phyloP scores from a whole-genome alignment of 1,140 invertebrate species.

The Zaprionus capensis region DNA sequence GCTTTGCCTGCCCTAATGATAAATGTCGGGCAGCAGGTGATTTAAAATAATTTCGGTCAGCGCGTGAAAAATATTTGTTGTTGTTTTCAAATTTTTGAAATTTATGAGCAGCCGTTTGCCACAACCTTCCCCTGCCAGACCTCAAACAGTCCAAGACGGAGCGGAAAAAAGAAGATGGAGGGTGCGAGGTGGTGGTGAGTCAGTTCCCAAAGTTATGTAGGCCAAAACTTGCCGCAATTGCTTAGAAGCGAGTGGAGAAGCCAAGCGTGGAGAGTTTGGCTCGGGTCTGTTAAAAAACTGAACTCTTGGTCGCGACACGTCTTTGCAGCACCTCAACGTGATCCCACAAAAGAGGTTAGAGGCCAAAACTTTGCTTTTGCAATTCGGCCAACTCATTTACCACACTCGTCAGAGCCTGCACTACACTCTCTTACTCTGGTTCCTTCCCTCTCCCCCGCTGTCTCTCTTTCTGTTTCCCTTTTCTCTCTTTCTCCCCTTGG shows the following conservation, averaged over 20 bases:
- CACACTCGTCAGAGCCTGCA: conserved; percentile 14
- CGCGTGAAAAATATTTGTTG: conserved; percentile 75
- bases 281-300: conserved; percentile 35
- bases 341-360: conserved; percentile 72
- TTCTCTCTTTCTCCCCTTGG: conserved; percentile 17
- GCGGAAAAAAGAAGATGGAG: conserved; percentile 5
- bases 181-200: neutral
- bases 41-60: conserved; percentile 81
- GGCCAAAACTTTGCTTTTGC: conserved; percentile 67
- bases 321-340: conserved; percentile 45
- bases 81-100: conserved; percentile 76
- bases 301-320: conserved; percentile 70
- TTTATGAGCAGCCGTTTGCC: conserved; percentile 71
- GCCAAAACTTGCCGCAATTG: conserved; percentile 61
- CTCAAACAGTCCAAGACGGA: conserved; percentile 11
- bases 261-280: conserved; percentile 9
- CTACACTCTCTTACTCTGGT: neutral
- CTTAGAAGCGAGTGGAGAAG: conserved; percentile 39
- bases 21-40: conserved; percentile 81
- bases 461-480: neutral
- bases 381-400: conserved; percentile 66
- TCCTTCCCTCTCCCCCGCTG: too few species aligned
- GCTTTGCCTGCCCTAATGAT: conserved; percentile 63
- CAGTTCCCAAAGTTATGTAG: conserved; percentile 36
- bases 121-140: neutral